Evolutionary conservation across 2,888 invertebrate genomes (phyloP), one percentile per base, ranked within the genome.

Genomic region (Norana najaformis): DNA sequence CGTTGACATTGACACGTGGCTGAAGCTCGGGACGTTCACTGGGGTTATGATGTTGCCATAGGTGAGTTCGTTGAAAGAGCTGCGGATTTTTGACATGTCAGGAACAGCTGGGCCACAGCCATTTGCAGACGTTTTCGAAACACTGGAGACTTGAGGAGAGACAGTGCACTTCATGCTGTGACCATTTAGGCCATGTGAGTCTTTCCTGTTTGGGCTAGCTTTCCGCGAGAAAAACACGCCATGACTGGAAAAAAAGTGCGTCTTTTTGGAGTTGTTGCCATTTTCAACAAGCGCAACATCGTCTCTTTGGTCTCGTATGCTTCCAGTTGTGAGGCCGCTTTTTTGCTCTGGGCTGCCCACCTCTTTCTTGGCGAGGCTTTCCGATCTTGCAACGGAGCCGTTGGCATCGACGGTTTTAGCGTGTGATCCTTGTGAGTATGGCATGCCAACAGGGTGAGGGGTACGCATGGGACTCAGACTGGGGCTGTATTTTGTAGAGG

Each of bases 141-240:
- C 30, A 69, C 69, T 69, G 69, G 69, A 69, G 69, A 69, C 11
- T 69, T 69, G 69, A 30, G 69, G 69, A 11, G 69, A n/a, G n/a
- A 69, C 69, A 69, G 69, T 69, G n/a, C n/a, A 69, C 85, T 85
- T 85, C 85, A 37, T 36, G 37, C 85, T 85, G 85, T 37, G 30
- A 36, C 37, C 14, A 35, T n/a, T 85, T 37, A 85, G 35, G 16
- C 37, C 85, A 16, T 35, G 35, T 1, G 85, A 35, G 20, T 85
- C 85, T 37, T 85, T 85, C 35, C 85, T n/a, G 85, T 37, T 85
- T 37, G 85, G 85, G 37, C 36, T 85, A 35, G 85, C 6, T 37
- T 37, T 35, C 37, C 37, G 85, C 85, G 34, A 18, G 85, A 85
- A 35, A 18, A 85, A 37, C 14, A 35, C 85, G 23, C 36, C 37